These are phyloP conservation scores for Drosophila kanekoi DNA, from an alignment of 2,888 invertebrate species.

Conservation along the genomic window DNA sequence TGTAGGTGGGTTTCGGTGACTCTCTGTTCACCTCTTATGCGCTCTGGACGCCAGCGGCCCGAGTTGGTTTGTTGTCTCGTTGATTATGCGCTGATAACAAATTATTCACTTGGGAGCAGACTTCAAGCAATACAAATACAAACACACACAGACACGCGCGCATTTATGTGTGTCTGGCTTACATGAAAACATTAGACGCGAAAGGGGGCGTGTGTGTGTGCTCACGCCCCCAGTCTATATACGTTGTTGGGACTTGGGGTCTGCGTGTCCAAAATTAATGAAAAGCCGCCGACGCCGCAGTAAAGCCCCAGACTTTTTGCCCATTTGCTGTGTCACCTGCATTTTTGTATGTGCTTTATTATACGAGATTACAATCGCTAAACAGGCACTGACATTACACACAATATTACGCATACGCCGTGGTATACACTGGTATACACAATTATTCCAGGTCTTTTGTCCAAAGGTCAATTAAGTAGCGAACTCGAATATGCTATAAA, in stretches of 20 bases:
- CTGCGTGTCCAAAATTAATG: conserved; percentile 80
- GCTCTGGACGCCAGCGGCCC: conserved; percentile 34
- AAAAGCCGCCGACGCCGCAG: conserved; percentile 59
- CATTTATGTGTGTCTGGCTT: conserved; percentile 40
- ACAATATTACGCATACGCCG: conserved; percentile 65
- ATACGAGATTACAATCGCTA: conserved; percentile 63
- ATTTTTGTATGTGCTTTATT: conserved; percentile 49
- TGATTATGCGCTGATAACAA: conserved; percentile 83
- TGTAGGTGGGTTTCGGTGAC: conserved; percentile 22
- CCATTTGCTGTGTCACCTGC: conserved; percentile 68
- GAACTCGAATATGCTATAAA: conserved; percentile 12
- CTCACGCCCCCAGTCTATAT: conserved; percentile 34
- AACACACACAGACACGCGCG: conserved; percentile 31
- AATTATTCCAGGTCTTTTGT: conserved; percentile 8
- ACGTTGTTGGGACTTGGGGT: conserved; percentile 32
- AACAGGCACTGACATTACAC: conserved; percentile 50
- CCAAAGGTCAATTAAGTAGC: conserved; percentile 20
- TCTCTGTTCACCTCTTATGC: conserved; percentile 54
- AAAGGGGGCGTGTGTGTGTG: conserved; percentile 15
- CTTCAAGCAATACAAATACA: conserved; percentile 61
- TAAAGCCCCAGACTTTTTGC: conserved; percentile 44
- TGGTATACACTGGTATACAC: conserved; percentile 1
- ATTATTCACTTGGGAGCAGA: conserved; percentile 81
- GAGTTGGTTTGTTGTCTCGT: conserved; percentile 66
- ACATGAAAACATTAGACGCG: conserved; percentile 68